phyloP scores from a whole-genome alignment of 2,888 invertebrate species.

The Coremacera marginata region DNA sequence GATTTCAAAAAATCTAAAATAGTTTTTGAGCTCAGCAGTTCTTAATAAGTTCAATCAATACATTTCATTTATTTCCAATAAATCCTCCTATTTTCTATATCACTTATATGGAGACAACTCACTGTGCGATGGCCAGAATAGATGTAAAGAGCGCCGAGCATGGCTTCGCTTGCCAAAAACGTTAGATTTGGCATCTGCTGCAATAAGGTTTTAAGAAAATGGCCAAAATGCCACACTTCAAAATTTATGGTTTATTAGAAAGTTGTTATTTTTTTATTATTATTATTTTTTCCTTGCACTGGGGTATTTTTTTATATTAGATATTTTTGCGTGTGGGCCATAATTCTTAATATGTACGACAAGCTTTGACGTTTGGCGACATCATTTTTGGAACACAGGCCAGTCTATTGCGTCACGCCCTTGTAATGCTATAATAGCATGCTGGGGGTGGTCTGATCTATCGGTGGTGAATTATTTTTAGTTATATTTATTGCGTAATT shows the following conservation, averaged over 20 bases:
- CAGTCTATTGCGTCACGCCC: neutral
- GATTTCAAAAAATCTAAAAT: too few relatives aligned
- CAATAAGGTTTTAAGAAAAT: neutral
- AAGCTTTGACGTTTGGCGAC: slow-evolving; percentile 14
- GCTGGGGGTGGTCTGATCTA: neutral
- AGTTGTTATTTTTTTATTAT: neutral
- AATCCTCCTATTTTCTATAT: too few relatives aligned
- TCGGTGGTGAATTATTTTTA: neutral
- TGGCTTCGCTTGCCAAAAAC: too few relatives aligned
- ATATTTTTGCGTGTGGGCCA: neutral
- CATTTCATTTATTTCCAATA: too few relatives aligned
- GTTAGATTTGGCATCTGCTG: too few relatives aligned
- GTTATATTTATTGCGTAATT: slow-evolving; percentile 18
- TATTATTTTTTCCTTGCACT: neutral
- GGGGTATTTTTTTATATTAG: too few relatives aligned
- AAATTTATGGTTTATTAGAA: slow-evolving; percentile 24
- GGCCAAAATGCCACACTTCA: neutral
- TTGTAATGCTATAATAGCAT: neutral
- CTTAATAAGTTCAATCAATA: too few relatives aligned
- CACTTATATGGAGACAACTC: too few relatives aligned
- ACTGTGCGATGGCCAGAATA: too few relatives aligned
- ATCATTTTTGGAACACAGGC: neutral
- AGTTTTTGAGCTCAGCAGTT: too few relatives aligned
- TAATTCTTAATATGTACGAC: neutral
- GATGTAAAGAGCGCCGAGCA: too few relatives aligned